These are phyloP conservation scores for Tympanoctomys barrerae DNA, from an alignment of 2,797 vertebrate genomes.

Conservation along the genomic window DNA sequence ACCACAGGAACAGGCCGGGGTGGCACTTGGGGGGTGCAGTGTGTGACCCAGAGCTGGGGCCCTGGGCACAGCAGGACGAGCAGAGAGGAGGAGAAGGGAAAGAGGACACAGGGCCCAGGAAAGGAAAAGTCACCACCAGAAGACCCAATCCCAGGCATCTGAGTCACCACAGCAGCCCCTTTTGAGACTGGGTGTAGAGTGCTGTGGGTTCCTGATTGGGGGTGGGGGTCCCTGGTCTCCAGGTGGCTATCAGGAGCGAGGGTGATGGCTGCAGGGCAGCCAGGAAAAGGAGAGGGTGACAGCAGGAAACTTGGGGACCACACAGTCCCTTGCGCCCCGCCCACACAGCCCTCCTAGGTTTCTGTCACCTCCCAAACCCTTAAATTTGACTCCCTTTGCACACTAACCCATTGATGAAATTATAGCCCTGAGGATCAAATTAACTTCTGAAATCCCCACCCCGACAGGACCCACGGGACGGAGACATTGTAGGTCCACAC, in stretches of 20 bases:
- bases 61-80: not conserved
- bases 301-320: not conserved
- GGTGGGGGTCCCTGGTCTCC: not conserved
- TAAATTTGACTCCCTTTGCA: not conserved
- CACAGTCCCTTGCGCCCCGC: accelerated
- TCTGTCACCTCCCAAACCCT: not conserved
- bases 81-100: not conserved
- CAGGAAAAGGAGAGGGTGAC: not conserved
- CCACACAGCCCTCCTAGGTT: not conserved
- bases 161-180: accelerated
- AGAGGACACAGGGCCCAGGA: not conserved
- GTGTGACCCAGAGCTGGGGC: too few relatives aligned
- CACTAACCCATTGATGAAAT: too few relatives aligned
- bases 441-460: not conserved
- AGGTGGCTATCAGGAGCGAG: not conserved
- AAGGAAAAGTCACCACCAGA: not conserved
- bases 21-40: too few relatives aligned
- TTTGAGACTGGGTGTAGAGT: not conserved
- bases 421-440: not conserved
- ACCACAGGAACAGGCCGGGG: too few relatives aligned
- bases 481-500: not conserved
- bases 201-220: not conserved
- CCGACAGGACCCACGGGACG: accelerated
- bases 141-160: accelerated
- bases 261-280: not conserved